Base-by-base conservation (phyloP, 2,888 invertebrate genomes). In the Phalera bucephala region DNA sequence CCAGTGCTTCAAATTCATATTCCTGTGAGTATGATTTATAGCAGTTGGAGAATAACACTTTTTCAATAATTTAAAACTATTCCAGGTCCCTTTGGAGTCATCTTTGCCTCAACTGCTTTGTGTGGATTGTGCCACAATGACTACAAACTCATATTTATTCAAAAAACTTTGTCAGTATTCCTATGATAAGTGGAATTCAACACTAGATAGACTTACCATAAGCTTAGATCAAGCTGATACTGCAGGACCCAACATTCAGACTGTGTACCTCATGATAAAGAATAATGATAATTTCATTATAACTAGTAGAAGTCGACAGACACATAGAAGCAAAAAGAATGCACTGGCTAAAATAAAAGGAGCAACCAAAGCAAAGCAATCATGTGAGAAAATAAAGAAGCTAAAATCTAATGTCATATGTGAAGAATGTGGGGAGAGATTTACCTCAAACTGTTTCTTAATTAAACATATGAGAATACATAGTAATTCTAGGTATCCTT, bases 61-160 rank as follows among this genome's bases (percentile, higher is more conserved):
- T n/a, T n/a, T n/a, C n/a, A n/a, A n/a, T n/a, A n/a, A 19, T 23
- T 23, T 6, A 21, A 22, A 26, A 19, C 17, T n/a, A n/a, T 74
- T 72, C 1, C 64, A 85, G 82, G 55, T 80, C 0, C 23, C 45
- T 1, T 31, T 43, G 12, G 84, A 84, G 32, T 44, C 56, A 0
- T 47, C 45, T 3, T 45, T 87, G 8, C 85, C 87, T 1, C 65
- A 76, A 52, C 64, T 72, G 0, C 31, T 87, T 1, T 87, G 87
- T 33, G 40, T 45, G 21, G 62, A 52, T 23, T 87, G 87, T 58
- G 75, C 82, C 1, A 64, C 54, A 14, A 58, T 63, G 32, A 55
- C 71, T 5, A 59, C 66, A 2, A 79, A 72, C 33, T 66, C 75
- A 11, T 86, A 78, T 37, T 39, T 81, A 4, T 85, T 86, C 33